Base-by-base conservation (phyloP, 2,113 vertebrate species). In the Anthoscopus minutus region DNA sequence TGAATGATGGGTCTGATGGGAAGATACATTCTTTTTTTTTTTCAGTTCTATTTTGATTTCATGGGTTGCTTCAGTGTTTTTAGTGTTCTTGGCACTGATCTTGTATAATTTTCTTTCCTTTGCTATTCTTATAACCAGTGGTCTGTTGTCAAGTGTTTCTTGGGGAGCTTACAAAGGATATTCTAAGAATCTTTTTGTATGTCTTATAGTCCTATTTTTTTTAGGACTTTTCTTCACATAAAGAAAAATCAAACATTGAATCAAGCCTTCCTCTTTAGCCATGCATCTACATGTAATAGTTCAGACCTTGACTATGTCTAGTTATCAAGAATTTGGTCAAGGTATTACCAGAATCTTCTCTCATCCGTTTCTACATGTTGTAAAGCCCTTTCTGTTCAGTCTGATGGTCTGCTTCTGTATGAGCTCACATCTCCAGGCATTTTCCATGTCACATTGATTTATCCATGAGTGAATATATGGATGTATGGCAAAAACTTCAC, bases 311-410 rank as follows among this genome's bases (percentile, higher is more conserved):
- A n/a, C 38, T 37, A 20, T 11, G 3, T 66, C 20, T 62, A 31
- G 20, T 88, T 86, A 30, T 72, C 30, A 72, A 67, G 40, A 76
- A 71, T 76, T 76, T 88, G 47, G 12, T 79, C 10, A 58, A 44
- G 37, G 8, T 48, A 45, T 44, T 35, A 22, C 35, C 9, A 38
- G 8, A 38, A 8, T 73, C 27, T 45, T 53, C 61, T 40, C 15
- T 73, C 18, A 1, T 67, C 51, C 1, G 0, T 9, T 88, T 65
- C 27, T 72, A 14, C 3, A 1, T 4, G 3, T 27, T 64, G 8
- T 67, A 79, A 44, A 91, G 6, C 33, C 21, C n/a, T 65, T 40
- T 42, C 28, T 89, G 50, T 15, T n/a, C 25, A 6, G 31, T 69
- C 28, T 37, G 28, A 37, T 58, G 60, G 28, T 57, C 42, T 5